phyloP scores from a whole-genome alignment of 2,113 vertebrate species.

The Clarias batrachus region DNA sequence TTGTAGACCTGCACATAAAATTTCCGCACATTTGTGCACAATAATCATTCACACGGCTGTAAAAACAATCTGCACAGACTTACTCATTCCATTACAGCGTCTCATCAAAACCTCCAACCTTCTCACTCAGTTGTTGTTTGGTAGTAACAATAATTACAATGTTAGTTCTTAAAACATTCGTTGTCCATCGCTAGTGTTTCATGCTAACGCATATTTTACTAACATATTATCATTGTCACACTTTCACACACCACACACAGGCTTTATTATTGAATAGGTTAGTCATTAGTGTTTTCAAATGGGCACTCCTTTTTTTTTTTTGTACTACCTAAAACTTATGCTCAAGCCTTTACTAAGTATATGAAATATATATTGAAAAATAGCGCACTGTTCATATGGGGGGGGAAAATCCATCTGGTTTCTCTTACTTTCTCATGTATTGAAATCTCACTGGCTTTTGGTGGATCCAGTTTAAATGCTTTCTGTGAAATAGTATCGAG shows the following conservation, averaged over 20 bases:
- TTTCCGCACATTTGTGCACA: conserved; percentile 8
- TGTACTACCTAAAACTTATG: conserved; percentile 27
- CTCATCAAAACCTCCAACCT: background rate
- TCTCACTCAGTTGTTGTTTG: background rate
- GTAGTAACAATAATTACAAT: background rate
- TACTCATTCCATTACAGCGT: background rate
- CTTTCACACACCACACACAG: background rate
- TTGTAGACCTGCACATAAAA: background rate
- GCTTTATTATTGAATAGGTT: background rate
- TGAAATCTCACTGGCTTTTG: conserved; percentile 13
- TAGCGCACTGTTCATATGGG: conserved; percentile 11
- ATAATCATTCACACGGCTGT: conserved; percentile 18
- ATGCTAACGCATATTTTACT: conserved; percentile 7
- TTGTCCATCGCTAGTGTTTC: background rate
- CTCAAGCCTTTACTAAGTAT: conserved; percentile 8
- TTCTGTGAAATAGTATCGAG: conserved; percentile 31
- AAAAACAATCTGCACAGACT: conserved; percentile 32
- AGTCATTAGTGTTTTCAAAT: conserved; percentile 1
- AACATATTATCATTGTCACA: background rate
- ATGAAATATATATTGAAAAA: conserved; percentile 15
- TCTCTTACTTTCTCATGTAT: conserved; percentile 12
- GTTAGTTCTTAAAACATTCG: background rate
- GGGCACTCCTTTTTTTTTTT: background rate
- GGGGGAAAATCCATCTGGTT: background rate
- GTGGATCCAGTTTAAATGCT: conserved; percentile 7